phyloP scores from a whole-genome alignment of 2,888 invertebrate genomes.

The Nomada flava region DNA sequence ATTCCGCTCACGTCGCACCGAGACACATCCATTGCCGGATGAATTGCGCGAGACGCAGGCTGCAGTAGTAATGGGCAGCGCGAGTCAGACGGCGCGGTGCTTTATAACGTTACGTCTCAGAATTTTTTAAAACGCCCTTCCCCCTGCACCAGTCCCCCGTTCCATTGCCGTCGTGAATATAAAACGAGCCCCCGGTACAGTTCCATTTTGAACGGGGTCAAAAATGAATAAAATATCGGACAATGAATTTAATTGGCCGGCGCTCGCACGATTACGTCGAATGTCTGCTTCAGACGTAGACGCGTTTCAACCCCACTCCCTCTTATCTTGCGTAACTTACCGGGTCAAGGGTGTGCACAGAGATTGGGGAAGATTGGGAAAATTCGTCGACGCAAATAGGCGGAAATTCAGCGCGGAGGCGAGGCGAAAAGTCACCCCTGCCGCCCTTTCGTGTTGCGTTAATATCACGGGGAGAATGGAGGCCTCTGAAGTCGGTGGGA shows the following conservation, averaged over 20 bases:
- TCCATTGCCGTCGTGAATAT: too few species aligned
- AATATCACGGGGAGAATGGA: conserved; percentile 30
- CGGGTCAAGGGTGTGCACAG: background rate
- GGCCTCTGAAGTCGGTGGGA: conserved; percentile 9
- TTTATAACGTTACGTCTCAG: background rate
- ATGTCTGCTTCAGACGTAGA: too few species aligned
- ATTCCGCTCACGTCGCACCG: conserved; percentile 50
- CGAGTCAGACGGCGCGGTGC: conserved; percentile 32
- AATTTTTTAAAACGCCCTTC: background rate
- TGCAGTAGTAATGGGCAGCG: conserved; percentile 51
- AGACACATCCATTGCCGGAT: conserved; percentile 40
- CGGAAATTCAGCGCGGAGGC: conserved; percentile 20
- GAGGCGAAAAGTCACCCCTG: conserved; percentile 25
- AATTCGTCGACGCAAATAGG: conserved; percentile 33
- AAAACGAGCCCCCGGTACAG: background rate
- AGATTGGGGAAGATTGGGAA: conserved; percentile 18
- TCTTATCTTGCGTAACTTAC: too few species aligned
- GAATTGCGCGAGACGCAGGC: conserved; percentile 35
- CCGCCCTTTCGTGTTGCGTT: background rate
- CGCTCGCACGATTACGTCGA: conserved; percentile 15
- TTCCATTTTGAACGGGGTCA: background rate
- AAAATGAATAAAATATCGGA: background rate
- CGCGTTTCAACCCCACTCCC: background rate
- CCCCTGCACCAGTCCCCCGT: too few species aligned
- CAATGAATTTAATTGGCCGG: too few species aligned